Evolutionary conservation across 2,888 invertebrate genomes (phyloP), one percentile per base, ranked within the genome.

Genomic region (Spodoptera exigua): DNA sequence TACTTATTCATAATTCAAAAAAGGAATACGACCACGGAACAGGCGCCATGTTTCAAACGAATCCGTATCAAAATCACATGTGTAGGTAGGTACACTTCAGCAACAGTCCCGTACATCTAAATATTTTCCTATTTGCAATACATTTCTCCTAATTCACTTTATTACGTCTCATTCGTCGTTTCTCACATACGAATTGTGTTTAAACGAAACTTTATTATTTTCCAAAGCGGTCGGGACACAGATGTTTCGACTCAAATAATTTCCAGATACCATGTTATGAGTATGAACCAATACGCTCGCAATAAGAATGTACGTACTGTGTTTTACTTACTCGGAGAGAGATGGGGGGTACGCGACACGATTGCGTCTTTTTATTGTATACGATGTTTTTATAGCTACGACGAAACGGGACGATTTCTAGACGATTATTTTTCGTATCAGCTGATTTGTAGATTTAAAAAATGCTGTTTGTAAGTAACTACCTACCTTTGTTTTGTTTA

Each of bases 121-220:
- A 27, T 79, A 79, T 85, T 88, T 91, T 87, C 53, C 90, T 88
- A 91, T 91, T 90, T 87, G 89, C 90, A 88, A 91, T 91, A 90
- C 86, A 84, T 90, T 91, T 85, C 76, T 81, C 82, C 84, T 91
- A 90, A 91, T 91, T 91, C 91, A 89, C 81, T 91, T 92, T 92
- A 92, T 91, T 90, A 84, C 87, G 88, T 80, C 83, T 88, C 91
- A 90, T 88, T 91, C 90, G 89, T 87, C 86, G 91, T 91, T 89
- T 89, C 90, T 89, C 87, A 89, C 93, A 93, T 93, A 93, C 92
- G 91, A 93, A 93, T 93, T 83, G 90, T 88, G 89, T 88, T 89
- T 93, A 92, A 92, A 91, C 87, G 86, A 79, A 90, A 91, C 90
- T 92, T 93, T 92, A 91, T 92, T 92, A 92, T 93, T 91, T 89